Percentiles rank a stretch among this genome's conserved stretches.
These are phyloP conservation scores for Penelope pileata DNA, from an alignment of 2,113 vertebrate genomes.

Conservation along the genomic window DNA sequence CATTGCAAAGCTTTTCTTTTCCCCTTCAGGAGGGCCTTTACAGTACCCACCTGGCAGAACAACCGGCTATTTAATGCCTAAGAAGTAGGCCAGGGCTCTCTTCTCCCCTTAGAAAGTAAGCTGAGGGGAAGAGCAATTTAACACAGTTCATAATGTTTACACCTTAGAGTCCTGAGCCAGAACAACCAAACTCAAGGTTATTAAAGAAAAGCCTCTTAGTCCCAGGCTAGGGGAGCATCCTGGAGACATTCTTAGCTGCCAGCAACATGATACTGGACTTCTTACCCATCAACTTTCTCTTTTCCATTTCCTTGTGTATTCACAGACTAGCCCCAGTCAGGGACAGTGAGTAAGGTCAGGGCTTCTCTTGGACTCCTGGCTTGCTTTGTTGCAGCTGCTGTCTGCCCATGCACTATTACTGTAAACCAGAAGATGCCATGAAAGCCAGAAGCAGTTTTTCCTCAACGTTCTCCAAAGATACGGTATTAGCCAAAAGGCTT, in stretches of 20 bases:
- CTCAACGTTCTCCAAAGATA: background rate
- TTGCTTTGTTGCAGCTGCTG: background rate
- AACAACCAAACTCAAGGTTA: slow-evolving; percentile 27
- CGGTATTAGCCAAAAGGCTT: background rate
- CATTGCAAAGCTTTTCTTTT: background rate
- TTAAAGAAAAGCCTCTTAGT: background rate
- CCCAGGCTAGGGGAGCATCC: background rate
- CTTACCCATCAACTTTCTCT: background rate
- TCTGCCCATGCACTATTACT: background rate
- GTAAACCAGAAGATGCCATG: background rate
- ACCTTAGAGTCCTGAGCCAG: slow-evolving; percentile 2
- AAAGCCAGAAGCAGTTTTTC: background rate
- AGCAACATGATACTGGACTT: background rate
- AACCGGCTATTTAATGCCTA: background rate
- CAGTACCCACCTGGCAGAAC: background rate
- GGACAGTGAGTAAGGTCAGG: background rate
- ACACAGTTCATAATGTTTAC: background rate
- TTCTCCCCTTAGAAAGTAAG: background rate
- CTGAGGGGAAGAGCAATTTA: slow-evolving; percentile 22
- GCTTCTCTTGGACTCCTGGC: background rate
- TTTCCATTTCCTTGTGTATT: background rate
- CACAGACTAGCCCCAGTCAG: background rate
- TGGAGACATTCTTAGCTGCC: background rate
- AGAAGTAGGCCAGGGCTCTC: background rate
- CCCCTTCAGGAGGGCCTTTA: background rate